phyloP scores from a whole-genome alignment of 2,113 vertebrate species.

The Dipodomys merriami region DNA sequence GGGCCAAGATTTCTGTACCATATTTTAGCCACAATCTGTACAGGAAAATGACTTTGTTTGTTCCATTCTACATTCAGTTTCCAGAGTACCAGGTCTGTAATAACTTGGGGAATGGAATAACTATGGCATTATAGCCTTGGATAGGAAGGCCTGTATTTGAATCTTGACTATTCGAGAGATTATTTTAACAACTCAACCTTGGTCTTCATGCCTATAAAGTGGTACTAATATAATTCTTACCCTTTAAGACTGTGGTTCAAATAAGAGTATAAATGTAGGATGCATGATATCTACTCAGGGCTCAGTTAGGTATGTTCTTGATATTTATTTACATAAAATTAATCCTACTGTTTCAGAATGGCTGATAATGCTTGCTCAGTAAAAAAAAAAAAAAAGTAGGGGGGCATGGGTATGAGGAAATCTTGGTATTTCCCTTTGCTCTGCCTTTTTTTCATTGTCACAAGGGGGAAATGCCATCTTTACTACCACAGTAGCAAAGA shows the following conservation, averaged over 20 bases:
- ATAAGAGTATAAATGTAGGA: background rate
- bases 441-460: background rate
- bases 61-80: background rate
- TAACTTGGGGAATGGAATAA: background rate
- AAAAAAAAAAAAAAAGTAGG: too few relatives aligned
- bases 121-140: background rate
- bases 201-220: background rate
- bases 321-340: too few relatives aligned
- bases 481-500: background rate
- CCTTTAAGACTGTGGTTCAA: background rate
- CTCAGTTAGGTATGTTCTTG: too few relatives aligned
- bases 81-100: background rate
- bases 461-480: background rate
- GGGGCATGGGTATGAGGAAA: background rate
- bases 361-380: background rate
- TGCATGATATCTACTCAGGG: background rate
- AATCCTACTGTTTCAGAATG: background rate
- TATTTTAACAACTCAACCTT: background rate
- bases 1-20: too few relatives aligned
- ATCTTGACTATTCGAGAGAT: background rate
- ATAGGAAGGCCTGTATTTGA: background rate
- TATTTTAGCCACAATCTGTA: too few relatives aligned
- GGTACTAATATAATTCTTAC: constrained; percentile 11
- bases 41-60: too few relatives aligned
- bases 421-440: background rate